A percentile compares a stretch with the other conserved stretches of the same genome.
Conservation (phyloP, 2,113 vertebrate species). For the Leucoraja erinaceus region DNA sequence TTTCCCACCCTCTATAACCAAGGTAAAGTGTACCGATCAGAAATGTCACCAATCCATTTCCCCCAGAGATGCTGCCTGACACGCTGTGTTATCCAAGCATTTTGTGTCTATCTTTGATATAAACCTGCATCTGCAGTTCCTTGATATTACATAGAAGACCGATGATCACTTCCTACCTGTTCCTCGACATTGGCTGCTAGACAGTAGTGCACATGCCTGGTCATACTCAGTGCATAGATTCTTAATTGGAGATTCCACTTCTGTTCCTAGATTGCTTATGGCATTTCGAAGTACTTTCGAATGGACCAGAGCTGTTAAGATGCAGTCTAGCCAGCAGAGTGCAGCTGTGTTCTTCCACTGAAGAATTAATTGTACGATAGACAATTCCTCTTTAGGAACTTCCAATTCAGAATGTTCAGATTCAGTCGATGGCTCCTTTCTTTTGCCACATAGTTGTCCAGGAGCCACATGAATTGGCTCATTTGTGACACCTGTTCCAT, state of each 20-base stretch:
- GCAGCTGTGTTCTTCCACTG: constrained; percentile 74
- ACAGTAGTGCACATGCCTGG: constrained; percentile 52
- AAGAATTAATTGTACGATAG: constrained; percentile 48
- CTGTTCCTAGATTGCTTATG: constrained; percentile 40
- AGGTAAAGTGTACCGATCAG: too few species aligned
- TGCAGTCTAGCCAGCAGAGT: constrained; percentile 82
- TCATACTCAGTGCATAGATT: constrained; percentile 61
- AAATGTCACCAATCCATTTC: too few species aligned
- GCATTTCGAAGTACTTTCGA: constrained; percentile 56
- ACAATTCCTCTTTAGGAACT: background rate
- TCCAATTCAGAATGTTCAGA: constrained; percentile 19
- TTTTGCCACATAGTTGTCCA: constrained; percentile 37
- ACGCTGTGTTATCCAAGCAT: too few species aligned
- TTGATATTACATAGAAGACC: background rate
- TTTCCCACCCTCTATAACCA: too few species aligned
- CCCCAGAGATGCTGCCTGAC: too few species aligned
- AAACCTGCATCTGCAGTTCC: too few species aligned
- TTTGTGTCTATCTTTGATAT: too few species aligned
- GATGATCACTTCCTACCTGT: constrained; percentile 48
- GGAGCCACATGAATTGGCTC: constrained; percentile 43
- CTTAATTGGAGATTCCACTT: constrained; percentile 55
- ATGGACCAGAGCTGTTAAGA: constrained; percentile 74
- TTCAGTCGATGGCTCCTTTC: constrained; percentile 22
- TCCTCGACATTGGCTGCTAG: constrained; percentile 46
- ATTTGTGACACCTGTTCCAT: background rate